Evolutionary conservation across 2,888 invertebrate species (phyloP).

Genomic region (Micropterix aruncella): DNA sequence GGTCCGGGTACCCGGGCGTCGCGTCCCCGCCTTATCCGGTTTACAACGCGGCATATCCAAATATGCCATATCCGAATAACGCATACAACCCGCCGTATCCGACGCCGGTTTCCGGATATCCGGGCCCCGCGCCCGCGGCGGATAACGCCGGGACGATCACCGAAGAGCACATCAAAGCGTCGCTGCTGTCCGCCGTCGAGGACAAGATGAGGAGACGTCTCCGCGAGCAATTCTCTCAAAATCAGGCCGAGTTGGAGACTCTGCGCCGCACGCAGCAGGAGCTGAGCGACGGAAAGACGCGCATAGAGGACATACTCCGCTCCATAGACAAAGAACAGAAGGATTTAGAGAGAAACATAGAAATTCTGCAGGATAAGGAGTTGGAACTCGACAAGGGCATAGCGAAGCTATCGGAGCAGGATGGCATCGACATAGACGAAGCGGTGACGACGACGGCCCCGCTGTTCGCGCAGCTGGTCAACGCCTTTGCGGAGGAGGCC

Average conservation of each 20-base stretch:
- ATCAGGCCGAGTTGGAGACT: conserved; percentile 85
- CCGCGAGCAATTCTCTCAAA: conserved; percentile 80
- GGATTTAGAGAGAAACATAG: conserved; percentile 74
- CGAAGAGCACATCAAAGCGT: conserved; percentile 89
- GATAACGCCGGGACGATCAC: conserved; percentile 67
- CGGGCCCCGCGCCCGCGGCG: conserved; percentile 18
- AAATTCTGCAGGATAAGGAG: conserved; percentile 73
- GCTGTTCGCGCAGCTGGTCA: conserved; percentile 87
- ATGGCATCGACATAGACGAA: conserved; percentile 85
- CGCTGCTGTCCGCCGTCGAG: conserved; percentile 87
- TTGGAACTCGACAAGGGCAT: conserved; percentile 73
- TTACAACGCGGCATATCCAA: conserved; percentile 34
- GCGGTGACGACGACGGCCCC: conserved; percentile 95
- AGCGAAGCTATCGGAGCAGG: conserved; percentile 59
- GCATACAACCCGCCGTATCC: conserved; percentile 20
- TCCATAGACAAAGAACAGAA: conserved; percentile 64
- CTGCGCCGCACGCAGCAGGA: conserved; percentile 77
- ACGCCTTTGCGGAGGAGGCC: conserved; percentile 94
- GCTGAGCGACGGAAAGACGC: conserved; percentile 67
- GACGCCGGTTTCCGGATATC: conserved; percentile 21
- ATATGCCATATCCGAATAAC: conserved; percentile 20
- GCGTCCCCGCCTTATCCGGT: conserved; percentile 29
- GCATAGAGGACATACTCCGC: conserved; percentile 64
- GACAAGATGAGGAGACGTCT: conserved; percentile 81
- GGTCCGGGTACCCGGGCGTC: conserved; percentile 22